phyloP scores from a whole-genome alignment of 2,888 invertebrate genomes.

The Hyppa rectilinea region DNA sequence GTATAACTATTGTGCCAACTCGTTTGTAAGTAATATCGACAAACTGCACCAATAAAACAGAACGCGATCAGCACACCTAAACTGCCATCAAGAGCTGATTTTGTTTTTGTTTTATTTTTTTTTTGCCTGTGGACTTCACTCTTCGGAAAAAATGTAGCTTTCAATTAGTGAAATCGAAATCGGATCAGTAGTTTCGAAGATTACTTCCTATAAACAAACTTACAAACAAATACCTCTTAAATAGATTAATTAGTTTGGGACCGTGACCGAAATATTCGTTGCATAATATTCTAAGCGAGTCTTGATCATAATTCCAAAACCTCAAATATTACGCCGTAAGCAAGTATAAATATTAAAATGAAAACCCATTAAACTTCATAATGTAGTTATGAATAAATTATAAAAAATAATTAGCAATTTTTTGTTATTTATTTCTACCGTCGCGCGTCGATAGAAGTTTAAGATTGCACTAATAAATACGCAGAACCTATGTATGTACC shows the following conservation, averaged over 20 bases:
- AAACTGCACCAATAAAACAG: too few species aligned
- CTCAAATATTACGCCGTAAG: background rate
- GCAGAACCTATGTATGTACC: background rate
- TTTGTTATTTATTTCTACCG: constrained; percentile 19
- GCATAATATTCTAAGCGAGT: constrained; percentile 47
- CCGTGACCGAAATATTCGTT: constrained; percentile 57
- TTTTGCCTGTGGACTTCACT: too few species aligned
- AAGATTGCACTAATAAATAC: constrained; percentile 2
- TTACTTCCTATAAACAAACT: too few species aligned
- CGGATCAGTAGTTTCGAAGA: too few species aligned
- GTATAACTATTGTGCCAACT: too few species aligned
- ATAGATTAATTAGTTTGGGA: constrained; percentile 39
- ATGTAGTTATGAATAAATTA: constrained; percentile 28
- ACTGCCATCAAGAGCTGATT: too few species aligned
- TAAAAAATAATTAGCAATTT: background rate
- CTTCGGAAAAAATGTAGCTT: too few species aligned
- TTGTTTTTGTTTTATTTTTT: too few species aligned
- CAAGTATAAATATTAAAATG: constrained; percentile 22
- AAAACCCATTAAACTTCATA: background rate
- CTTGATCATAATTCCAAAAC: constrained; percentile 33
- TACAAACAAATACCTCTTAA: too few species aligned
- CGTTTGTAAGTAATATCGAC: too few species aligned
- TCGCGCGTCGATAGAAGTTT: background rate
- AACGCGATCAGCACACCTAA: too few species aligned
- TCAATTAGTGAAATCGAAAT: too few species aligned